Base-by-base conservation (phyloP, 2,113 vertebrate genomes). In the Pholis gunnellus region DNA sequence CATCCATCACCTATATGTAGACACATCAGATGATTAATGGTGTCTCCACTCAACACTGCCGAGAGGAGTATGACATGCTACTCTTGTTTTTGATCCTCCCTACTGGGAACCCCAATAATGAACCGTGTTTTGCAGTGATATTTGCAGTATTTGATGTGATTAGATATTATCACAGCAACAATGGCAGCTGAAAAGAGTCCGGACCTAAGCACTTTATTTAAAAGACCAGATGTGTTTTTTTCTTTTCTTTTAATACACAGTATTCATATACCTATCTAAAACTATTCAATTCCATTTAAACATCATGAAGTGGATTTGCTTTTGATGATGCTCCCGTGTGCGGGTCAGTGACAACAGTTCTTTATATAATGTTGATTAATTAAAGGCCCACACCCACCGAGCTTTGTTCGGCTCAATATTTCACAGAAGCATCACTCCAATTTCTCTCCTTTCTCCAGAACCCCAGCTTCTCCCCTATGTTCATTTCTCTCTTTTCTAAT, bases 21-120 rank as follows among this genome's bases (percentile, higher is more conserved):
- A 76, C 82, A 80, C 22, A 11, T 46, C 44, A 17, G 65, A 76
- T 91, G 86, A 91, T 91, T 89, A 82, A 92, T 91, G 74, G 63
- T 22, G 38, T 78, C 84, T 82, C 67, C 25, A 27, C 36, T 54
- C 59, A 31, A 76, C 75, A 42, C 34, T 75, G 83, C 81, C 52
- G 81, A 78, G 59, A 83, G 27, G 42, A 83, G 64, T 40, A 50
- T 67, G 67, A 86, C 76, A 72, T 65, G 38, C 27, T 65, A 20
- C 63, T 77, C 71, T 78, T 77, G 80, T 73, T 60, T 60, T 79
- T 74, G 77, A 77, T 74, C 75, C 75, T 77, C 17, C 50, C 64
- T 36, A 9, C 66, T 20, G 60, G 40, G 66, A 85, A 70, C n/a
- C 44, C 65, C 83, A 86, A 88, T 81, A 84, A 91, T 89, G 77